Base-by-base conservation (phyloP, 2,113 vertebrate species). In the Atherinomorus stipes region DNA sequence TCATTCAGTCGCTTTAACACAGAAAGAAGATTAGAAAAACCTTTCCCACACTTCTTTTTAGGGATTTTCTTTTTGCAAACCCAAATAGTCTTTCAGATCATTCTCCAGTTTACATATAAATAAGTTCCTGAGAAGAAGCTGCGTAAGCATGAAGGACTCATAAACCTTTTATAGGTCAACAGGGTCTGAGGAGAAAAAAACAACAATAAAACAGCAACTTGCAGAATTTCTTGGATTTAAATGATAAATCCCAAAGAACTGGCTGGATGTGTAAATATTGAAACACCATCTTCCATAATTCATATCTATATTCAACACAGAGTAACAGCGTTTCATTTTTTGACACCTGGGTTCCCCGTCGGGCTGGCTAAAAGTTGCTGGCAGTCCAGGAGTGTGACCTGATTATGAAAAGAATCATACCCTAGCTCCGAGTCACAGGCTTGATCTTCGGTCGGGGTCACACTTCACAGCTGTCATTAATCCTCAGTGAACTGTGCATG, bases 151-250 rank as follows among this genome's bases (percentile, higher is more conserved):
- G n/a, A 57, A 25, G 71, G 57, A 65, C 40, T 66, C 60, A 49
- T 69, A 76, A 81, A 64, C 50, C 63, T 78, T 90, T 85, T 67
- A 88, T 57, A 66, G 63, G 80, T 85, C 78, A 79, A 81, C 69
- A 79, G 34, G 19, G 0, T 28, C 66, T 60, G 69, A 73, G 38
- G 16, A 3, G 16, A 40, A 28, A 28, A 28, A 28, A 28, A 28
- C 10, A 52, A 54, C 77, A 81, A 76, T n/a, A n/a, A 74, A 52
- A 28, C 28, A 28, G 28, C 28, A 28, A 4, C 6, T 56, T 45
- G 50, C 72, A 71, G 25, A 76, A 73, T 26, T n/a, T 21, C 60
- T 60, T 2, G 5, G 40, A 21, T 82, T 77, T 40, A 68, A 78
- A 81, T 60, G 44, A 31, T 7, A 57, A 47, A 68, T 80, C 72